Base-by-base conservation (phyloP, 2,797 vertebrate genomes). In the Schizopygopsis pylzovi region DNA sequence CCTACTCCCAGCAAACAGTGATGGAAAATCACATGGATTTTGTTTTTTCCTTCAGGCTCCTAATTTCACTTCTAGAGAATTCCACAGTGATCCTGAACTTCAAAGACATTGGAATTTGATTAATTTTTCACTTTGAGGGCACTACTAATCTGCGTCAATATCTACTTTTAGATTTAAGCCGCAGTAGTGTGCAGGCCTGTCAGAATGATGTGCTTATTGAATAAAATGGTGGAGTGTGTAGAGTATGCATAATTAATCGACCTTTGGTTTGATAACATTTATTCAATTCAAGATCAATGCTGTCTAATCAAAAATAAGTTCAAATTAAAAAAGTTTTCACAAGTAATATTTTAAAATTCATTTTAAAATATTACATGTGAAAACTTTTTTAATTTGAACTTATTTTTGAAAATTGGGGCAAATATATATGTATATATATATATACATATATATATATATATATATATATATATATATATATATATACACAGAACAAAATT, bases 51-150 rank as follows among this genome's bases (percentile, higher is more conserved):
- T 73, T 67, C 4, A 54, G 39, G 59, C 33, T 67, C 79, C 33
- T 84, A 67, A 81, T 75, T 84, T 80, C 20, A 77, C 83, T 82
- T 79, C 83, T 22, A 18, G 82, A 83, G 85, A 92, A 91, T 91
- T 92, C 87, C 85, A 89, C 70, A 79, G 85, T 90, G 65, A 92
- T 85, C 82, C 81, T 86, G 85, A 85, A 86, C 92, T 93, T 93
- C 91, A 94, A 93, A 93, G 92, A 88, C 82, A 87, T 76, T 88
- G 90, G 87, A 93, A 93, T 92, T 84, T 89, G 91, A 93, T 92
- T 90, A 89, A 92, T 92, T 87, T 83, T 93, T 94, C 93, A 87
- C 90, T 94, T 93, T 94, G 92, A 93, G 91, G 91, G 56, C 73
- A 25, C 28, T 77, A 87, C 84, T 90, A 89, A 87, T 83, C 86